A percentile compares a stretch with the other conserved stretches of the same genome.
These are phyloP conservation scores for Cryptoblepharus egeriae DNA, from an alignment of 2,797 vertebrate genomes.

Conservation along the genomic window DNA sequence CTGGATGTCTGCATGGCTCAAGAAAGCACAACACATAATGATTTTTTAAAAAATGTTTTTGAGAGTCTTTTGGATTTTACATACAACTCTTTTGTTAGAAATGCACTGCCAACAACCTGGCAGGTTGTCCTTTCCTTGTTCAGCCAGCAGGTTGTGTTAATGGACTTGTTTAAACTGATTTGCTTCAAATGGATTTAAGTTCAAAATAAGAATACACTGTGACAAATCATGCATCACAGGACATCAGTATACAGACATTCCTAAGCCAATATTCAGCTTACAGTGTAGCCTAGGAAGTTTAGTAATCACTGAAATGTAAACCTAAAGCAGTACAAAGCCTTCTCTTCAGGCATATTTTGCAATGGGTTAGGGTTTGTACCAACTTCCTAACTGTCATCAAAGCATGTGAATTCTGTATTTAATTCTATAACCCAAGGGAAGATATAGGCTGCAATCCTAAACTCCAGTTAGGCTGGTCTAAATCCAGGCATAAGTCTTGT, in stretches of 20 bases:
- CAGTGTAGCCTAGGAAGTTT: neutral
- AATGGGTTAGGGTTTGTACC: neutral
- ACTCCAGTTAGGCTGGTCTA: too few relatives aligned
- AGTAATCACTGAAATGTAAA: constrained; percentile 3
- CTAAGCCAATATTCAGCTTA: neutral
- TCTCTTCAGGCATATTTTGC: constrained; percentile 1
- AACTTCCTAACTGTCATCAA: neutral
- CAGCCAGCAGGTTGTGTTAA: neutral
- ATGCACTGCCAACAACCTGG: neutral
- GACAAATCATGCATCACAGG: neutral
- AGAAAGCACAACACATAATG: neutral
- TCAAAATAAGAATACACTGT: neutral
- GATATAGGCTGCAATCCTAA: too few relatives aligned
- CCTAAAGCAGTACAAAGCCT: neutral
- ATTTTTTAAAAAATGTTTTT: neutral
- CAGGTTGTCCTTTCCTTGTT: neutral
- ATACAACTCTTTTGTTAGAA: neutral
- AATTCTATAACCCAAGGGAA: neutral
- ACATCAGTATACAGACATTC: constrained; percentile 25
- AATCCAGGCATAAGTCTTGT: too few relatives aligned
- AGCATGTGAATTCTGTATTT: constrained; percentile 5
- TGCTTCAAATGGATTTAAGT: neutral
- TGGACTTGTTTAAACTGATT: neutral
- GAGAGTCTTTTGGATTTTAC: neutral
- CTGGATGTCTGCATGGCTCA: neutral